These are phyloP conservation scores for Chaitophorus viminalis DNA, from an alignment of 2,888 invertebrate genomes.

Conservation along the genomic window DNA sequence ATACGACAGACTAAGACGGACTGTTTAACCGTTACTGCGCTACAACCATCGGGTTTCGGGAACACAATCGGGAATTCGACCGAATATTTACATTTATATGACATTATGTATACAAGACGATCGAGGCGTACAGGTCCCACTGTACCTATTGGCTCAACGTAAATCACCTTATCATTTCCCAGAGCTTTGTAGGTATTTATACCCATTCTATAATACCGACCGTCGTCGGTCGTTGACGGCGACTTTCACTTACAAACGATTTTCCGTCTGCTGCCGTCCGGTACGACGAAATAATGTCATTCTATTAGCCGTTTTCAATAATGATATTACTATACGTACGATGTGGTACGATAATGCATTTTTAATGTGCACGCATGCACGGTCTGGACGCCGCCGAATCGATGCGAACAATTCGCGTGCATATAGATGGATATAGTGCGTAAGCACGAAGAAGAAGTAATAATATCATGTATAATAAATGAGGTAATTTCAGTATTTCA, in stretches of 20 bases:
- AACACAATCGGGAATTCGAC: background rate
- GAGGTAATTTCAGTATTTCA: too few relatives aligned
- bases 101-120: background rate
- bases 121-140: background rate
- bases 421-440: too few relatives aligned
- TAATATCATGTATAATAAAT: too few relatives aligned
- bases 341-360: background rate
- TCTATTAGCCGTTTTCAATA: background rate
- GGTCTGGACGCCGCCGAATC: too few relatives aligned
- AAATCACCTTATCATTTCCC: conserved; percentile 43
- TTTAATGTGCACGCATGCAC: background rate
- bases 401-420: too few relatives aligned
- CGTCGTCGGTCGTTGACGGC: too few relatives aligned
- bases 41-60: background rate
- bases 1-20: background rate
- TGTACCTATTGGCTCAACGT: background rate
- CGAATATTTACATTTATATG: background rate
- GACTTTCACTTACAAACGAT: background rate
- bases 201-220: too few relatives aligned
- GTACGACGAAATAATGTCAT: background rate
- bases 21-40: background rate
- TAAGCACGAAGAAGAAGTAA: too few relatives aligned
- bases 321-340: background rate
- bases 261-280: background rate
- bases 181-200: too few relatives aligned